Conservation (phyloP, 2,888 invertebrate species). For the Mimachlamys varia region DNA sequence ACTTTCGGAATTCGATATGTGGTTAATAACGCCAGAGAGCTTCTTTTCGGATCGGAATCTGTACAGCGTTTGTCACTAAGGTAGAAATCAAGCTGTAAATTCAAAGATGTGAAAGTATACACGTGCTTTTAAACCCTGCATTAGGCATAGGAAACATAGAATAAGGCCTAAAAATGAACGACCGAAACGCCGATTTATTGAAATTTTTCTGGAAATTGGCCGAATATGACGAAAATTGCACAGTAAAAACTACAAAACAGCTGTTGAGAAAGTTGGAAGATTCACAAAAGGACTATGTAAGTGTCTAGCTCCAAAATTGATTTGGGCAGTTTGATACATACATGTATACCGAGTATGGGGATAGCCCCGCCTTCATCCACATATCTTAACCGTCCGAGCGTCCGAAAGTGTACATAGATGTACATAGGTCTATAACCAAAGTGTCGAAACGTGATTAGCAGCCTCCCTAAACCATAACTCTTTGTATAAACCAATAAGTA, state of each 20-base stretch:
- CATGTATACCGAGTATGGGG: too few species aligned
- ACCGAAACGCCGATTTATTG: background rate
- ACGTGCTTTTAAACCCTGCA: background rate
- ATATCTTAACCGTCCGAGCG: too few species aligned
- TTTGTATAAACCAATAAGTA: too few species aligned
- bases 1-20: background rate
- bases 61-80: background rate
- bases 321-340: too few species aligned
- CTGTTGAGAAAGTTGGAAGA: background rate
- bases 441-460: too few species aligned
- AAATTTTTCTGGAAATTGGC: constrained; percentile 49
- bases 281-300: background rate
- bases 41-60: background rate
- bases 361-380: too few species aligned
- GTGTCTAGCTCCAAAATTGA: background rate
- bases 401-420: too few species aligned
- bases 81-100: background rate
- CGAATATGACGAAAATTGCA: constrained; percentile 42
- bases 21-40: background rate
- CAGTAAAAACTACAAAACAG: constrained; percentile 41
- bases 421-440: too few species aligned
- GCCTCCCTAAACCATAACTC: too few species aligned
- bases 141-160: background rate
- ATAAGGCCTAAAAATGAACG: background rate
- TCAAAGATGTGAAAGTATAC: background rate